Evolutionary conservation across 2,888 invertebrate genomes (phyloP).

Genomic region (Drosophila nr. medialis): DNA sequence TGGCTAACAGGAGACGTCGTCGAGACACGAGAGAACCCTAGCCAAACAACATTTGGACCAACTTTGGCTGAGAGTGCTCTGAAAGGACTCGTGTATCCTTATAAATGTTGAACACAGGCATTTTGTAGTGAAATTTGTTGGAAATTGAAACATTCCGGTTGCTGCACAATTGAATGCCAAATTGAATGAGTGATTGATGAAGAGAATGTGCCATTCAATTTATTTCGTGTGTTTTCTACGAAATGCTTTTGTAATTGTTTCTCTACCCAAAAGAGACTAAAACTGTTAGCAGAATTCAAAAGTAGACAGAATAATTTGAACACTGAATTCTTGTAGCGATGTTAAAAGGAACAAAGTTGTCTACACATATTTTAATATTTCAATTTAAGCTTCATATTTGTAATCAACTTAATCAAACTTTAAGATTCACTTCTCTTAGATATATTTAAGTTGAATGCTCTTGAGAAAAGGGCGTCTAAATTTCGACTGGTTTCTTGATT

Average conservation of each 20-base stretch:
- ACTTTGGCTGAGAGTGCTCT: constrained; percentile 18
- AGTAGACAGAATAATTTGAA: background rate
- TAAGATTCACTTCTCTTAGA: too few relatives aligned
- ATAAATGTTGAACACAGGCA: constrained; percentile 19
- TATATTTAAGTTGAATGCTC: background rate
- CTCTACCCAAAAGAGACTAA: background rate
- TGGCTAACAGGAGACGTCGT: constrained; percentile 12
- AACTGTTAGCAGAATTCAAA: background rate
- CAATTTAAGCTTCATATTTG: background rate
- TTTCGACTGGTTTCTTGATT: background rate
- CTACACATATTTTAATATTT: background rate
- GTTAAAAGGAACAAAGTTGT: background rate
- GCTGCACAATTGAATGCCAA: background rate
- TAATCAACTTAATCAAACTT: background rate
- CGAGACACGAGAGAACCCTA: background rate
- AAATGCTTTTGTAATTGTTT: background rate
- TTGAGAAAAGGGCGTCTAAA: background rate
- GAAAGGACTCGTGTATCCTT: constrained; percentile 2
- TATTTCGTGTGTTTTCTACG: background rate
- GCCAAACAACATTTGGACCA: constrained; percentile 18
- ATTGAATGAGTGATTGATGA: constrained; percentile 10
- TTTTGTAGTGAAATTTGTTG: constrained; percentile 20
- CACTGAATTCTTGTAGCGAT: background rate
- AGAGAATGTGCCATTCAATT: background rate
- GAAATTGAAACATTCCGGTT: constrained; percentile 1